A percentile compares a stretch with the other conserved stretches of the same genome.
phyloP scores from a whole-genome alignment of 2,797 vertebrate genomes.

The Paratrypauchen microcephalus region DNA sequence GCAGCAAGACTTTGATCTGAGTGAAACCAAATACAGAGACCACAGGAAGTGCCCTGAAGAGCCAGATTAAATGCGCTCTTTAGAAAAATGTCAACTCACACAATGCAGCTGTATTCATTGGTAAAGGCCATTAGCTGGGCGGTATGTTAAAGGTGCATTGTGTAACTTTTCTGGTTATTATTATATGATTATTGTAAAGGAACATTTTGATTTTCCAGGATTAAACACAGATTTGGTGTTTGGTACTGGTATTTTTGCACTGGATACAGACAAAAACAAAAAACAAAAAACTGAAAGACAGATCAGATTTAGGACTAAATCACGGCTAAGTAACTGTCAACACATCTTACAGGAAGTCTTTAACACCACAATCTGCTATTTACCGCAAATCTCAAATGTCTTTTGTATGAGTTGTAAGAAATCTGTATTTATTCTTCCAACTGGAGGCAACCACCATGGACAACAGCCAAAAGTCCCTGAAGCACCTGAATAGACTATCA shows the following conservation, averaged over 20 bases:
- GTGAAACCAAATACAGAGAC: slow-evolving; percentile 7
- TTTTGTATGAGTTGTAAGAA: background rate
- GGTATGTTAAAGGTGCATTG: background rate
- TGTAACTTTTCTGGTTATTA: too few relatives aligned
- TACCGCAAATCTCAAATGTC: background rate
- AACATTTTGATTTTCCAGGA: too few relatives aligned
- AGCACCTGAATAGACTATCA: slow-evolving; percentile 10
- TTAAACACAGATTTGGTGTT: too few relatives aligned
- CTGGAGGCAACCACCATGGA: background rate
- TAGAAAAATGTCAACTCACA: slow-evolving; percentile 6
- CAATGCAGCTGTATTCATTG: slow-evolving; percentile 3
- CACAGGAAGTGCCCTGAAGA: slow-evolving; percentile 5
- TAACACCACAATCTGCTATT: too few relatives aligned
- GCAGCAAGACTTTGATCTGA: slow-evolving; percentile 10
- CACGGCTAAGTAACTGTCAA: too few relatives aligned
- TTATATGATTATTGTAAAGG: too few relatives aligned
- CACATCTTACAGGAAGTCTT: too few relatives aligned
- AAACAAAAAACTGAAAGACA: too few relatives aligned
- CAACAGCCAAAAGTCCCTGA: background rate
- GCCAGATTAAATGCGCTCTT: background rate
- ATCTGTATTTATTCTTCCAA: background rate
- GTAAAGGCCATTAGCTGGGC: background rate
- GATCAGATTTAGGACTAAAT: too few relatives aligned
- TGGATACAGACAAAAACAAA: too few relatives aligned
- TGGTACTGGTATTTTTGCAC: too few relatives aligned